Conservation (phyloP, 2,888 invertebrate genomes). For the Drosophila kanekoi region DNA sequence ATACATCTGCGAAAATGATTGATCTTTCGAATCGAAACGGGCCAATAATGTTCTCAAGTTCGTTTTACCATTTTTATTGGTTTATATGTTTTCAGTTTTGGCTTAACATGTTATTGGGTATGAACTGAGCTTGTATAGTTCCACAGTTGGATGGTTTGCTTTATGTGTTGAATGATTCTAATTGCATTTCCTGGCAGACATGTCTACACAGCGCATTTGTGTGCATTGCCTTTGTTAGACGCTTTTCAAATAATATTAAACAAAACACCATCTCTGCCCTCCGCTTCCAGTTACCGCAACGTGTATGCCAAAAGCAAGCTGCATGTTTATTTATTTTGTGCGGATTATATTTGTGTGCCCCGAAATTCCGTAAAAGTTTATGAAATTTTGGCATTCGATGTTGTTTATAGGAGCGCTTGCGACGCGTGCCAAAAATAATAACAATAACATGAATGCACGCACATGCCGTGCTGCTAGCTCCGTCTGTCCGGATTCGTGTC, state of each 20-base stretch:
- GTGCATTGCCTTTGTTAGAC: constrained; percentile 18
- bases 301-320: constrained; percentile 32
- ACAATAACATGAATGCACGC: constrained; percentile 54
- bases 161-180: background rate
- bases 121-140: too few species aligned
- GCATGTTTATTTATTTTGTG: constrained; percentile 55
- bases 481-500: background rate
- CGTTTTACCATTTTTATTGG: too few species aligned
- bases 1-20: too few species aligned
- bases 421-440: constrained; percentile 81
- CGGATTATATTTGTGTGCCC: constrained; percentile 36
- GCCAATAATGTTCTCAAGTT: too few species aligned
- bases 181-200: constrained; percentile 19
- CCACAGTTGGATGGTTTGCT: background rate
- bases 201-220: constrained; percentile 12
- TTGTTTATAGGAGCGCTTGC: constrained; percentile 69
- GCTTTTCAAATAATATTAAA: constrained; percentile 4
- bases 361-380: constrained; percentile 67
- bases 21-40: too few species aligned
- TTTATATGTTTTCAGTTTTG: too few species aligned
- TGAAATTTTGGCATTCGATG: constrained; percentile 55
- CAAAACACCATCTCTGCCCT: background rate
- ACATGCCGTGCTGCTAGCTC: constrained; percentile 26
- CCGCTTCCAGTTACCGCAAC: constrained; percentile 7
- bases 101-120: too few species aligned